Evolutionary conservation across 2,888 invertebrate genomes (phyloP), one percentile per base, ranked within the genome.

Genomic region (Diaphora mendica): DNA sequence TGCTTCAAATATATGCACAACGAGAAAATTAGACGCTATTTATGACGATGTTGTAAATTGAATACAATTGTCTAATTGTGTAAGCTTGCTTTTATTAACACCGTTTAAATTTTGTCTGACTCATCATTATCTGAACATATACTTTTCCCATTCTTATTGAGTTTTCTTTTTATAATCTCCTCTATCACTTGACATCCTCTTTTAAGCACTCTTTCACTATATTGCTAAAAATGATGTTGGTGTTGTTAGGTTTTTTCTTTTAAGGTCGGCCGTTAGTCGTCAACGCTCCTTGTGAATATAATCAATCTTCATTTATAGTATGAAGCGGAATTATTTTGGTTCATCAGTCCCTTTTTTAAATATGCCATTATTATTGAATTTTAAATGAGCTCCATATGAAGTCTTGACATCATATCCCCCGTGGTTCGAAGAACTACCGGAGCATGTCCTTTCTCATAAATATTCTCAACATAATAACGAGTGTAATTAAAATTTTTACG

Each of bases 401-500:
- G 33, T 33, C 48, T 48, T 35, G 23, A 33, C 68, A 55, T 68
- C 51, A 68, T 42, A 30, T 17, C 72, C 33, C 62, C 68, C 51
- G 39, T 44, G 26, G 72, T 68, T 67, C 35, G 30, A 33, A 55
- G 68, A 72, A 64, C 69, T 75, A 73, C 67, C 73, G 51, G 35
- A 75, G 74, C 77, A 73, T 64, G 69, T 70, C 71, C 59, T 77
- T 74, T 30, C 74, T 77, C 77, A 82, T 82, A 84, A 84, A 82
- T 78, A 76, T 76, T 72, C 71, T 55, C 44, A 35, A 70, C 59
- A 69, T 72, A 68, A 77, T 72, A 77, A 74, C 72, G 77, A 66
- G 74, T 77, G 75, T 73, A 78, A 82, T 82, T 83, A 82, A 78
- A 84, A 75, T 66, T 69, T 82, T 79, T 81, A 85, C 68, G 81